Conservation (phyloP, 1,140 invertebrate genomes). For the Pissodes strobi region DNA sequence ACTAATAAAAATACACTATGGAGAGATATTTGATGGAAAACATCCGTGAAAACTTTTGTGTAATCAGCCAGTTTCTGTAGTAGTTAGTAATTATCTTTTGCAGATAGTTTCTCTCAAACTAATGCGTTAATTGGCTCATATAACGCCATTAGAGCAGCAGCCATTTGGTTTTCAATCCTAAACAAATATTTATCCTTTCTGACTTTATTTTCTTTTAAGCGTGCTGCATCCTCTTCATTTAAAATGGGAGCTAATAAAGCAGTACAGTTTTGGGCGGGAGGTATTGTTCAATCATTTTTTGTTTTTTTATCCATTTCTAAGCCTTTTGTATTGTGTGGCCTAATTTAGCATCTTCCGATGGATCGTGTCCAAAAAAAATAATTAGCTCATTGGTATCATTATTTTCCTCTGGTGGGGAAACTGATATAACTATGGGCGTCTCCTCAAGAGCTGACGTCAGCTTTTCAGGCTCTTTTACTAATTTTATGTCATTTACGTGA, state of each 20-base stretch:
- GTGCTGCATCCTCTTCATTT: neutral
- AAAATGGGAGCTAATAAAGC: no score
- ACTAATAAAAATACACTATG: neutral
- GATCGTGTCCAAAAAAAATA: neutral
- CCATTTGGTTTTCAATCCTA: neutral
- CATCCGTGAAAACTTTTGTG: no score
- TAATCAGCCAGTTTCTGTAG: no score
- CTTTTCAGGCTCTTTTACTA: no score
- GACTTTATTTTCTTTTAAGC: neutral
- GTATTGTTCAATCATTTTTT: neutral
- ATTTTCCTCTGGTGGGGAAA: neutral
- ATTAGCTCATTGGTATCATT: neutral
- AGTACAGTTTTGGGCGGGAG: neutral
- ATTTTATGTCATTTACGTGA: no score
- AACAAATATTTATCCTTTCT: neutral
- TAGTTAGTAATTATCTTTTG: neutral
- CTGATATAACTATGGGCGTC: neutral
- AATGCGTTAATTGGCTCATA: no score
- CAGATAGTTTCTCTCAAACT: neutral
- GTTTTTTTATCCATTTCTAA: neutral
- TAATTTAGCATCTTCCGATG: neutral
- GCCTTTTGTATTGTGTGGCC: neutral
- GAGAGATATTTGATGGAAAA: no score
- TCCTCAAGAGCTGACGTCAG: no score
- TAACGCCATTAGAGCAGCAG: neutral